These are phyloP conservation scores for Collichthys lucidus DNA, from an alignment of 2,113 vertebrate species.

Conservation along the genomic window DNA sequence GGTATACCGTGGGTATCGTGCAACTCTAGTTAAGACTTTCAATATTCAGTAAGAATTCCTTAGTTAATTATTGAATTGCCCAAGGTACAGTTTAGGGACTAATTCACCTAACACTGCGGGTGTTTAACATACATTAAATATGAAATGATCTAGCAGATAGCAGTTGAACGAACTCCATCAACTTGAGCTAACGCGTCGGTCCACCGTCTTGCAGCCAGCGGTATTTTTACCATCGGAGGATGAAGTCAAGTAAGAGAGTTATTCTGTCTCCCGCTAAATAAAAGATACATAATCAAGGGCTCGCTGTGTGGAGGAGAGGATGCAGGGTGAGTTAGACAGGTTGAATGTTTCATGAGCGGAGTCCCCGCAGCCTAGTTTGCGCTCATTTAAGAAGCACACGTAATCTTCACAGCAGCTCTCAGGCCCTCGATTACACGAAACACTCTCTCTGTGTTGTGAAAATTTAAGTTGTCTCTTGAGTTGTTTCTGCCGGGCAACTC, in stretches of 20 bases:
- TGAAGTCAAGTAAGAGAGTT: conserved; percentile 59
- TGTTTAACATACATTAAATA: neutral
- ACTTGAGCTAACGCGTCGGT: conserved; percentile 5
- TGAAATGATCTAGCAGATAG: neutral
- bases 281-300: conserved; percentile 72
- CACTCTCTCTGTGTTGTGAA: conserved; percentile 8
- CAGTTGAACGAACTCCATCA: neutral
- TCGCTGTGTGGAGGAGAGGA: conserved; percentile 33
- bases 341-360: conserved; percentile 80
- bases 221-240: conserved; percentile 67
- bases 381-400: conserved; percentile 70
- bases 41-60: conserved; percentile 14
- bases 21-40: no score
- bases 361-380: conserved; percentile 69
- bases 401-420: conserved; percentile 35
- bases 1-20: no score
- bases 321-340: conserved; percentile 51
- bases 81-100: conserved; percentile 14
- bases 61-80: conserved; percentile 23
- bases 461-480: conserved; percentile 32
- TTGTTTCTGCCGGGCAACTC: neutral
- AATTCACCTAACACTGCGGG: neutral
- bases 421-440: conserved; percentile 22
- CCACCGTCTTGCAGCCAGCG: conserved; percentile 18
- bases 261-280: conserved; percentile 55